These are phyloP conservation scores for Gymnorhina tibicen DNA, from an alignment of 2,113 vertebrate species.

Conservation along the genomic window DNA sequence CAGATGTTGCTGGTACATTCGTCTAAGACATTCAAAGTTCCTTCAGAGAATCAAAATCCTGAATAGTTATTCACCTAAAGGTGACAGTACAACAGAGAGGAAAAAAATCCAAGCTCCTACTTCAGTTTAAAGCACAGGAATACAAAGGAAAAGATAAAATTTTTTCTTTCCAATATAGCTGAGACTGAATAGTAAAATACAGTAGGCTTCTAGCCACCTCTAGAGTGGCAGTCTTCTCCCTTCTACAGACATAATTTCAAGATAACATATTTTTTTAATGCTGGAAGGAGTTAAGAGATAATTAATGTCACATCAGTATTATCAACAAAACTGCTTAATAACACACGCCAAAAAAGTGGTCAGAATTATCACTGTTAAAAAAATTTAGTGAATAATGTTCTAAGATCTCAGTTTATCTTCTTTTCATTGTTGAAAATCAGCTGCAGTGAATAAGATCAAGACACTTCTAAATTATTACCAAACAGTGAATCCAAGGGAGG, in stretches of 20 bases:
- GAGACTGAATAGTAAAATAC: not conserved
- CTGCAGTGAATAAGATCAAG: not conserved
- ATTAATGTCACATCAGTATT: not conserved
- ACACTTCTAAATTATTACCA: not conserved
- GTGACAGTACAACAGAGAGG: not conserved
- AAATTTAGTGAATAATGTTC: not conserved
- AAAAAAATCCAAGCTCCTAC: not conserved
- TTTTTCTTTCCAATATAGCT: not conserved
- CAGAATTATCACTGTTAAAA: not conserved
- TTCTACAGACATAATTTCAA: not conserved
- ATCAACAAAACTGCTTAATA: not conserved
- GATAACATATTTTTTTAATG: not conserved
- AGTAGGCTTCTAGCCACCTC: not conserved
- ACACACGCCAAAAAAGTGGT: not conserved
- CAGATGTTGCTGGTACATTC: not conserved
- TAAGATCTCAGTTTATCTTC: not conserved
- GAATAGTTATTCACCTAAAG: not conserved
- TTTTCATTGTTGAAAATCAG: not conserved
- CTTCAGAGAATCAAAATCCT: not conserved
- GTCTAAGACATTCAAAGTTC: not conserved
- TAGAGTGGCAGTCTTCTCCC: not conserved
- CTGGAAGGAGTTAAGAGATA: not conserved
- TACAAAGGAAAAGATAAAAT: not conserved
- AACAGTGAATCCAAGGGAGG: not conserved
- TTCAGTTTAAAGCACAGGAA: not conserved